These are phyloP conservation scores for Sinhomidia bicolor DNA, from an alignment of 2,888 invertebrate species.

Conservation along the genomic window DNA sequence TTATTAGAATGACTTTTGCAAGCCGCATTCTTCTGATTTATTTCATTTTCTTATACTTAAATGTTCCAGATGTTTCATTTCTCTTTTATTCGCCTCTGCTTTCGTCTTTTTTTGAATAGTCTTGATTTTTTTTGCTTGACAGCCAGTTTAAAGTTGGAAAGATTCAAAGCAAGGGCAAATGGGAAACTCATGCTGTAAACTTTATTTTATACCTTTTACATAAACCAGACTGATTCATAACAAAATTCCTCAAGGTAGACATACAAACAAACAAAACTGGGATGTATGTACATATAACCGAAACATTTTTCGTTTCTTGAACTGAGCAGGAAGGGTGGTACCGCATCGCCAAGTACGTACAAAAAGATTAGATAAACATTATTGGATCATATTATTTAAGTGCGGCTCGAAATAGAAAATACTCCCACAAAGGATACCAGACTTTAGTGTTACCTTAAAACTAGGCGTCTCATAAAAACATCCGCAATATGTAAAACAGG, in stretches of 20 bases:
- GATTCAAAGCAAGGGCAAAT: not conserved
- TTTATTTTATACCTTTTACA: slow-evolving; percentile 4
- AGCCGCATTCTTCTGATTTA: slow-evolving; percentile 30
- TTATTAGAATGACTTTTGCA: slow-evolving; percentile 37
- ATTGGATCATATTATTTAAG: not conserved
- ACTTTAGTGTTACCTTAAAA: no score
- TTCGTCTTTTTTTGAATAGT: slow-evolving; percentile 83
- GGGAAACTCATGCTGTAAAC: not conserved
- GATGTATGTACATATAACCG: not conserved
- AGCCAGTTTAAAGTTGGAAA: slow-evolving; percentile 13
- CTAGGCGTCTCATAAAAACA: no score
- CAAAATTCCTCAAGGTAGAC: not conserved
- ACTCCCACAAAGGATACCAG: no score
- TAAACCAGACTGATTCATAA: slow-evolving; percentile 1
- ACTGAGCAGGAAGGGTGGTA: not conserved
- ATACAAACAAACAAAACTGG: not conserved
- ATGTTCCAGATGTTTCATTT: slow-evolving; percentile 46
- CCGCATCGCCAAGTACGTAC: not conserved
- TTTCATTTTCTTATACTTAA: slow-evolving; percentile 12
- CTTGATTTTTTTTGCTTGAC: slow-evolving; percentile 1
- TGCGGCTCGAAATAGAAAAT: no score
- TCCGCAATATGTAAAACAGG: not conserved
- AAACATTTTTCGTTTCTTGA: not conserved
- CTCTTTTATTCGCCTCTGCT: not conserved
- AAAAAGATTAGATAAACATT: slow-evolving; percentile 4